phyloP scores from a whole-genome alignment of 2,113 vertebrate species.

The Lates calcarifer region DNA sequence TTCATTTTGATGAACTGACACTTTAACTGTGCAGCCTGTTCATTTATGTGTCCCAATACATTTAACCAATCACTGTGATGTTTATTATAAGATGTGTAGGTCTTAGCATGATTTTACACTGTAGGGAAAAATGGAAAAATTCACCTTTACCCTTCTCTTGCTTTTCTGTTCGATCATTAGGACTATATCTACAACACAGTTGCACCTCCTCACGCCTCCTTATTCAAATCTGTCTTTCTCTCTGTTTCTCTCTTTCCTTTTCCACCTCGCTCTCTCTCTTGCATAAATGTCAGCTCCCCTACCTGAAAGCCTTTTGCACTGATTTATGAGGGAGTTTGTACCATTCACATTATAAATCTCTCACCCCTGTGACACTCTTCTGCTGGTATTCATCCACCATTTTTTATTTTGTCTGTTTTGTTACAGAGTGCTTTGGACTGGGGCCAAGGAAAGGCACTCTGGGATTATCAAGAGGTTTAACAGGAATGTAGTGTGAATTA shows the following conservation, averaged over 20 bases:
- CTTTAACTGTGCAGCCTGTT: background rate
- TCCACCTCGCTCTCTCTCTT: constrained; percentile 32
- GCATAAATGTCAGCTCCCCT: constrained; percentile 83
- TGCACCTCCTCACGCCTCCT: constrained; percentile 27
- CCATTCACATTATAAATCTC: constrained; percentile 90
- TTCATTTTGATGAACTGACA: background rate
- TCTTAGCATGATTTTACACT: background rate
- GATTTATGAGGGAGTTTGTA: constrained; percentile 90
- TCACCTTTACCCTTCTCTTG: background rate
- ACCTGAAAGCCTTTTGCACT: constrained; percentile 85
- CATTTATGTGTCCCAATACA: background rate
- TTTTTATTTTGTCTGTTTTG: constrained; percentile 83
- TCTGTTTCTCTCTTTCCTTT: background rate
- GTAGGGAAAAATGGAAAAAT: background rate
- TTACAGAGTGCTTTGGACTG: constrained; percentile 88
- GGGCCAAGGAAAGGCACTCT: constrained; percentile 89
- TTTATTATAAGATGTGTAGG: background rate
- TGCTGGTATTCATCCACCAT: constrained; percentile 92
- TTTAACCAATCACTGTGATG: background rate
- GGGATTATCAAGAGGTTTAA: constrained; percentile 84
- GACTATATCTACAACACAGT: constrained; percentile 22
- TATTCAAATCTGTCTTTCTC: constrained; percentile 44
- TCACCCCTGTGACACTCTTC: constrained; percentile 87
- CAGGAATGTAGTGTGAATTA: constrained; percentile 81
- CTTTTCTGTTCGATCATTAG: constrained; percentile 1